These are phyloP conservation scores for Falco novaeseelandiae DNA, from an alignment of 2,797 vertebrate genomes.

Conservation along the genomic window DNA sequence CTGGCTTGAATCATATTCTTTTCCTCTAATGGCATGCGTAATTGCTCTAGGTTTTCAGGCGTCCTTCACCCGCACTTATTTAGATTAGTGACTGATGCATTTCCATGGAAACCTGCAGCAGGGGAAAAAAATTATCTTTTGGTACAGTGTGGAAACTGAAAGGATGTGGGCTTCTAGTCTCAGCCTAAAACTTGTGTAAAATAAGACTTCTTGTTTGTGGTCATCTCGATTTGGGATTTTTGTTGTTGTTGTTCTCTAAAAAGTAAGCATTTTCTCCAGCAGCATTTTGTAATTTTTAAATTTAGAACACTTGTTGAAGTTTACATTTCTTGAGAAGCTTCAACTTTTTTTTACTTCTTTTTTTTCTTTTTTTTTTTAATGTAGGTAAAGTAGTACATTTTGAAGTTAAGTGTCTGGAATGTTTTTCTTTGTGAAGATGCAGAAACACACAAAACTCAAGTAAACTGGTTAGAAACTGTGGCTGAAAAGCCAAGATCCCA, in stretches of 20 bases:
- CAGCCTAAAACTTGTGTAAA: conserved; percentile 72
- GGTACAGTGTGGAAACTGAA: conserved; percentile 79
- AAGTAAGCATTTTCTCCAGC: background rate
- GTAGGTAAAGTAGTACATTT: conserved; percentile 8
- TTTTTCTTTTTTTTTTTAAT: background rate
- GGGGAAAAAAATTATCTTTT: conserved; percentile 70
- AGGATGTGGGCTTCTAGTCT: conserved; percentile 72
- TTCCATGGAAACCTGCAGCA: conserved; percentile 89
- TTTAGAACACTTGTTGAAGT: background rate
- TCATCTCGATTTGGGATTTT: background rate
- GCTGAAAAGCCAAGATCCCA: conserved; percentile 72
- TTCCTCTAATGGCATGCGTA: conserved; percentile 78
- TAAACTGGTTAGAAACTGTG: conserved; percentile 72
- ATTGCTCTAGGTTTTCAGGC: conserved; percentile 79
- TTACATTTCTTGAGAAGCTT: background rate
- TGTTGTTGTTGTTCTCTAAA: background rate
- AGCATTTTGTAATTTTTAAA: background rate
- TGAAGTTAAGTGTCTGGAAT: background rate
- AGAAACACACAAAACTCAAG: background rate
- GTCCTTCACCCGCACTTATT: conserved; percentile 84
- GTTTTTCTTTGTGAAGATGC: background rate
- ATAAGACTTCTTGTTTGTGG: conserved; percentile 2
- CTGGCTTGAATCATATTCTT: conserved; percentile 75
- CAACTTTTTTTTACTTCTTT: background rate
- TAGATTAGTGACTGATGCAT: conserved; percentile 89